These are phyloP conservation scores for Volucella inflata DNA, from an alignment of 2,888 invertebrate genomes.

Conservation along the genomic window DNA sequence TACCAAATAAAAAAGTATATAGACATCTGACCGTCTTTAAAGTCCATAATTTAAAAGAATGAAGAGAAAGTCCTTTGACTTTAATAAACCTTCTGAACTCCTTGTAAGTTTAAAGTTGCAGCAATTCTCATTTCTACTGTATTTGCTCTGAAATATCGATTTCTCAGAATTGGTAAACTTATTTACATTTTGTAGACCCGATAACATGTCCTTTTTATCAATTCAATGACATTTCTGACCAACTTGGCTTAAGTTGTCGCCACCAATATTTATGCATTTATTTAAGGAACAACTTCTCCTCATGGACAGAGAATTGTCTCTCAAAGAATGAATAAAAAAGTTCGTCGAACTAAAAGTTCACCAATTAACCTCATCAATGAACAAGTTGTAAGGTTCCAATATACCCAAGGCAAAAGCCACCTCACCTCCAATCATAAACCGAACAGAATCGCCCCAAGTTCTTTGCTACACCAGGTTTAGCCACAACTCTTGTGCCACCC, in stretches of 20 bases:
- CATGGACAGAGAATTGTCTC: constrained; percentile 52
- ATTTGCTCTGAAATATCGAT: constrained; percentile 31
- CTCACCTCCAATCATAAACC: constrained; percentile 25
- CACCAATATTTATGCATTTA: constrained; percentile 4
- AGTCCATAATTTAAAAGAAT: too few species aligned
- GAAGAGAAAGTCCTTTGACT: too few species aligned
- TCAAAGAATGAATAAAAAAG: constrained; percentile 34
- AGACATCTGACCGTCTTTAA: too few species aligned
- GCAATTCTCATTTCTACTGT: not conserved
- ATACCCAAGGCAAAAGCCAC: constrained; percentile 32
- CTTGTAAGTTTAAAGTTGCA: too few species aligned
- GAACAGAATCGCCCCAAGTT: constrained; percentile 47
- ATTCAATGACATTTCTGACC: constrained; percentile 5
- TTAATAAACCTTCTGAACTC: too few species aligned
- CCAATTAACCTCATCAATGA: constrained; percentile 73
- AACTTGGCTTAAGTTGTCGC: not conserved
- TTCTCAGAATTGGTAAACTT: constrained; percentile 33
- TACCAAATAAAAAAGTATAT: too few species aligned
- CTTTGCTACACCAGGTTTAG: constrained; percentile 41
- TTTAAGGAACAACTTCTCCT: constrained; percentile 33
- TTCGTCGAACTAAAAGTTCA: constrained; percentile 68
- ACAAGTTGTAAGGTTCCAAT: constrained; percentile 65
- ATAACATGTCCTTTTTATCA: not conserved
- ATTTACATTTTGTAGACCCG: constrained; percentile 35
- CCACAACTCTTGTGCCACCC: constrained; percentile 51